A percentile compares a stretch with the other conserved stretches of the same genome.
Evolutionary conservation across 37 sponge, comb jelly and placozoan genomes (phyloP).

Genomic region (Crambe crambe): DNA sequence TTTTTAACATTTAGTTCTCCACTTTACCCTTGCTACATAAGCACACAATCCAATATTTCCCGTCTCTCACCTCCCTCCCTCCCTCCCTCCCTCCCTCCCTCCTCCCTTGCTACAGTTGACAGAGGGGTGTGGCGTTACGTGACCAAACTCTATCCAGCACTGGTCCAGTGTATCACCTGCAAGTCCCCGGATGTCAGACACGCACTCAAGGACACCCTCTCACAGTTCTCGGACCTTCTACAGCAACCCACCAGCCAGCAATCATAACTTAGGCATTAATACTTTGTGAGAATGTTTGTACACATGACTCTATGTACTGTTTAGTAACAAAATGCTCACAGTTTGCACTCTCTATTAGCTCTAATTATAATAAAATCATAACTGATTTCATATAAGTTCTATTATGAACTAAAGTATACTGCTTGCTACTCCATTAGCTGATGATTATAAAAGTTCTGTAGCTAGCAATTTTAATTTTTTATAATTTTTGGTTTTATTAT

Average conservation of each 20-base stretch:
- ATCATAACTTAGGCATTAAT: background rate
- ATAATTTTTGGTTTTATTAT: no score
- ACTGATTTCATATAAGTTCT: no score
- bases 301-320: no score
- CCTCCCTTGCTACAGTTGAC: conserved; percentile 43
- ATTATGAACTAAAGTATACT: no score
- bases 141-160: conserved; percentile 69
- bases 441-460: no score
- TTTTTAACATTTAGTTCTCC: no score
- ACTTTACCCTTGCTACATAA: background rate
- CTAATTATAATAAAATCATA: no score
- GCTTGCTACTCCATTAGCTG: no score
- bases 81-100: background rate
- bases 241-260: background rate
- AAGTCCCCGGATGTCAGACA: conserved; percentile 68
- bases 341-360: no score
- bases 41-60: no score
- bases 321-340: no score
- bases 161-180: conserved; percentile 92
- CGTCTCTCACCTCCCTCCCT: background rate
- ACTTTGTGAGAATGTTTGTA: background rate
- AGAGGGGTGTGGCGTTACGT: conserved; percentile 71
- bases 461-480: no score
- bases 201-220: conserved; percentile 48
- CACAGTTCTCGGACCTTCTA: conserved; percentile 60